Conservation (phyloP, 2,888 invertebrate genomes). For the Hypselothyrea guttata region DNA sequence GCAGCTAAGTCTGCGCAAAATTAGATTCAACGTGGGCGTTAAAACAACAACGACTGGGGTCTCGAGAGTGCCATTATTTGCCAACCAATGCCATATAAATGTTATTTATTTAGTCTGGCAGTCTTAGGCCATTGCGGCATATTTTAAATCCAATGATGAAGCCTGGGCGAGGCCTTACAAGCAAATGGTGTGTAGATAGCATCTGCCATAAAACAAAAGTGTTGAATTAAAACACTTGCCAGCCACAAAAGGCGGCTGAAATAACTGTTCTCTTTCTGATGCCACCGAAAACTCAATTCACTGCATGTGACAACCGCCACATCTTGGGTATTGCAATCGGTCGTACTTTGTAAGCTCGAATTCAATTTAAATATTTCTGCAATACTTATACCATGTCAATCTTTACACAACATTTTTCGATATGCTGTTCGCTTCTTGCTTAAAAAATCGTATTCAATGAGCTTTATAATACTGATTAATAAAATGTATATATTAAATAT, state of each 20-base stretch:
- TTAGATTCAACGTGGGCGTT: conserved; percentile 48
- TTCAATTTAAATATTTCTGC: background rate
- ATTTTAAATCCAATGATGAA: conserved; percentile 14
- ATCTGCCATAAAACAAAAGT: conserved; percentile 10
- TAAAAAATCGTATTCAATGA: too few species aligned
- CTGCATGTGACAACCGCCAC: conserved; percentile 30
- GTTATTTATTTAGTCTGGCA: conserved; percentile 45
- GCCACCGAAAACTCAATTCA: conserved; percentile 18
- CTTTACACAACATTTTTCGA: too few species aligned
- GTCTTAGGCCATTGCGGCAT: conserved; percentile 40
- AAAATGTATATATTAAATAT: too few species aligned
- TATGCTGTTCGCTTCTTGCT: too few species aligned
- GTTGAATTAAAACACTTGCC: conserved; percentile 11
- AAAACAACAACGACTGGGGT: background rate
- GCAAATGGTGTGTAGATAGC: conserved; percentile 32
- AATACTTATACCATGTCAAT: too few species aligned
- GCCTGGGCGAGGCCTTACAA: conserved; percentile 28
- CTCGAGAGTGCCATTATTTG: conserved; percentile 10
- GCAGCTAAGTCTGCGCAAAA: conserved; percentile 69
- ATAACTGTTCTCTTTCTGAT: conserved; percentile 5
- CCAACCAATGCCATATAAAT: conserved; percentile 31
- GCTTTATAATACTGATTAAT: too few species aligned
- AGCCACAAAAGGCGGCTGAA: background rate
- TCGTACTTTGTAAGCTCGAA: background rate
- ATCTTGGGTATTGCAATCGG: background rate